Evolutionary conservation across 1,140 invertebrate genomes (phyloP).

Genomic region (Drosophila ohnishii): DNA sequence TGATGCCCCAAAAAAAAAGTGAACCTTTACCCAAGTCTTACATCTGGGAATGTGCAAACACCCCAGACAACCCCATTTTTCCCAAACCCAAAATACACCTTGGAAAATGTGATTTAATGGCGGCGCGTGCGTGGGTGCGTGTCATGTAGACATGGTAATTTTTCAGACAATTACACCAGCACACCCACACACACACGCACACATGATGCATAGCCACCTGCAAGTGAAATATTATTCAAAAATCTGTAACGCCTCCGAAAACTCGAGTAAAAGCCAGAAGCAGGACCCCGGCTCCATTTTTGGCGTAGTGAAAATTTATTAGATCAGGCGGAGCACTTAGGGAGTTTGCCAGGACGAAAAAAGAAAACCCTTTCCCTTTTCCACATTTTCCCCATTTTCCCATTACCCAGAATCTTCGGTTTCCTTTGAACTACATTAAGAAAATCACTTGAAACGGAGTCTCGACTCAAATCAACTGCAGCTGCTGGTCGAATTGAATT

Average conservation of each 20-base stretch:
- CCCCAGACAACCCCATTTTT: constrained; percentile 1
- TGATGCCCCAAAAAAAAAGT: not conserved
- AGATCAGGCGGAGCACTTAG: constrained; percentile 64
- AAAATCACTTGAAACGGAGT: constrained; percentile 71
- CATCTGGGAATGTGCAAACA: not conserved
- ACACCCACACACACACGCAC: constrained; percentile 34
- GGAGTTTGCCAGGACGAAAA: constrained; percentile 21
- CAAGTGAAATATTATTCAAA: constrained; percentile 80
- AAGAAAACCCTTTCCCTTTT: constrained; percentile 30
- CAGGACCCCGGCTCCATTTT: constrained; percentile 20
- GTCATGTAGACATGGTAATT: constrained; percentile 79
- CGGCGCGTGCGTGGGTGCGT: constrained; percentile 65
- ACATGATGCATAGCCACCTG: constrained; percentile 74
- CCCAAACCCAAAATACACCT: constrained; percentile 26
- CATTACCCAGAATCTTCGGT: constrained; percentile 29
- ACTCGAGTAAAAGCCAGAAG: not conserved
- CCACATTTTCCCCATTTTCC: constrained; percentile 1
- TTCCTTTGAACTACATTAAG: constrained; percentile 75
- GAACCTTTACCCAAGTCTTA: not conserved
- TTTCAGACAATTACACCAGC: constrained; percentile 72
- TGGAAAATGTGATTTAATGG: constrained; percentile 71
- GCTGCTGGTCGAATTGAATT: constrained; percentile 77
- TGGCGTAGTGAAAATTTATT: constrained; percentile 69
- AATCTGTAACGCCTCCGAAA: constrained; percentile 64
- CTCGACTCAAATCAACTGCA: constrained; percentile 61